These are phyloP conservation scores for Nestor notabilis DNA, from an alignment of 2,113 vertebrate species.

Conservation along the genomic window DNA sequence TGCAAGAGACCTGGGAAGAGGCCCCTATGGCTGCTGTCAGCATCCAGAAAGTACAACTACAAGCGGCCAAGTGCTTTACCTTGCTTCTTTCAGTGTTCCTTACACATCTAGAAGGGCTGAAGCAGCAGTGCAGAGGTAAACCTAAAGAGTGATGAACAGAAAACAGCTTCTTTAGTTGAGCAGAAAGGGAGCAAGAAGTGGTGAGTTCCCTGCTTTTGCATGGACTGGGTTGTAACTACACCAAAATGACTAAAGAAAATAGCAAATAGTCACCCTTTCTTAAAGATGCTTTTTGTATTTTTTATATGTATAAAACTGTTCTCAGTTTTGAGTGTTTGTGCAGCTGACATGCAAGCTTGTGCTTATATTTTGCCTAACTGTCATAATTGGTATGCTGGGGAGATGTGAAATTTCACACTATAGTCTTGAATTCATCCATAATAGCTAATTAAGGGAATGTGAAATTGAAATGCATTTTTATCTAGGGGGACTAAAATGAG, in stretches of 20 bases:
- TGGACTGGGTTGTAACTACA: background rate
- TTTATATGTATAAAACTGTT: background rate
- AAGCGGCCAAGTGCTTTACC: background rate
- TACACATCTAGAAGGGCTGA: background rate
- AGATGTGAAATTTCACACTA: background rate
- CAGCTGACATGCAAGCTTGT: background rate
- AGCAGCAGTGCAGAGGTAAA: background rate
- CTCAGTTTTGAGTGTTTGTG: background rate
- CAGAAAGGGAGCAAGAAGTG: background rate
- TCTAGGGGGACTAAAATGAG: background rate
- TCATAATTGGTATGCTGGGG: background rate
- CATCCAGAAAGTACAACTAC: background rate
- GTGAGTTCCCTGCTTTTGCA: background rate
- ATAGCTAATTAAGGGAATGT: background rate
- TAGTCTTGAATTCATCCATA: background rate
- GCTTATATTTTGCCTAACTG: background rate
- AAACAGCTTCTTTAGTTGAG: background rate
- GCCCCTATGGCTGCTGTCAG: rapidly evolving
- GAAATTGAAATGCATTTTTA: background rate
- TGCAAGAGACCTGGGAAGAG: background rate
- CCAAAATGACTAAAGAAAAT: background rate
- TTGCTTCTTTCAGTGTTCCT: rapidly evolving
- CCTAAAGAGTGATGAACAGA: background rate
- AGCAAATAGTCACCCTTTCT: background rate
- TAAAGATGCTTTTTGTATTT: rapidly evolving